Base-by-base conservation (phyloP, 2,888 invertebrate species). In the Drosophila phalerata region DNA sequence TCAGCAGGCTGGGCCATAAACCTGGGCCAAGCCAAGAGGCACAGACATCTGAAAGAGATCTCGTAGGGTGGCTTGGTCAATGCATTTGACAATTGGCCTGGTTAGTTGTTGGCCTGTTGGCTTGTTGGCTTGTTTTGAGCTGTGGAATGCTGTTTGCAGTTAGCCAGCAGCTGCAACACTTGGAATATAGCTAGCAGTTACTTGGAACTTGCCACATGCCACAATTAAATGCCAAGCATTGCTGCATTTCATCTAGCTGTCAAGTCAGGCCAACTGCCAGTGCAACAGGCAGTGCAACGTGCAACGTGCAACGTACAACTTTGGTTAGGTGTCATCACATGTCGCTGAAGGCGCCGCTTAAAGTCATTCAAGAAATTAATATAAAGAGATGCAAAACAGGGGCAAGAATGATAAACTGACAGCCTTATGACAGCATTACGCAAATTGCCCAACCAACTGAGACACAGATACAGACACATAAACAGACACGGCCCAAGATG, bases 371-470 rank as follows among this genome's bases (percentile, higher is more conserved):
- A 47, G 37, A 64, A 73, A 69, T 57, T 51, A 77, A 77, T 67
- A 56, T 66, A 60, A 65, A 52, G 53, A 64, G 69, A 68, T 70
- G 67, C 62, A 51, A 58, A 65, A 48, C 65, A 69, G 81, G 70
- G 45, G n/a, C 56, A 19, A 56, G 80, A 62, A 87, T 86, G 86
- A 84, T 85, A 79, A 85, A 85, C 88, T 87, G 85, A 85, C 85
- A 85, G 81, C 79, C 83, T 85, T 85, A 85, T 85, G 85, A 85
- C 81, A 79, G 84, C 84, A 84, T 84, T 84, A 86, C 86, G 81
- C 85, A 85, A 85, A 87, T 87, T 87, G 83, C 51, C 61, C 70
- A 68, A 62, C 71, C 73, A 57, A 60, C 67, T 25, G 22, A 22
- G 11, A 17, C 17, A 17, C 73, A 79, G 81, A 81, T 73, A 57